Percentiles rank a stretch among this genome's conserved stretches.
Conservation (phyloP, 2,888 invertebrate genomes). For the Chalcosyrphus nemorum region DNA sequence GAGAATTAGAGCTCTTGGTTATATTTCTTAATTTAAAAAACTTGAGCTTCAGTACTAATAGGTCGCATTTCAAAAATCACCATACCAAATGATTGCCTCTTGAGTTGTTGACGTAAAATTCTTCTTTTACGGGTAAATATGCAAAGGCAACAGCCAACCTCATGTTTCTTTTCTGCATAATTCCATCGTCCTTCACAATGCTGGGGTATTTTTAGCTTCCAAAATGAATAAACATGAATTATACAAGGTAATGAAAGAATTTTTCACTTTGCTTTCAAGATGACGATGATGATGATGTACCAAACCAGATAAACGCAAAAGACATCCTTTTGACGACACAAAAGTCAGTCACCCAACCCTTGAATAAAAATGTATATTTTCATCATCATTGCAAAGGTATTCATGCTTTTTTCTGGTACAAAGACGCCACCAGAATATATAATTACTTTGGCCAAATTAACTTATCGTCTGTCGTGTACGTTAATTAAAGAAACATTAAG, state of each 20-base stretch:
- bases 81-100: no score
- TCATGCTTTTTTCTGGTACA: not conserved
- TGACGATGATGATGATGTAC: not conserved
- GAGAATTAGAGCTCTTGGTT: no score
- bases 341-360: not conserved
- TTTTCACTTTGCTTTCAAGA: not conserved
- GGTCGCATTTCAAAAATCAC: no score
- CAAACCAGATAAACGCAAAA: not conserved
- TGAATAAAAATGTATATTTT: no score
- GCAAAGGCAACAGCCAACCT: no score
- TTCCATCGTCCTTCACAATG: no score
- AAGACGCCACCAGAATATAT: constrained; percentile 14
- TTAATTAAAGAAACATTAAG: constrained; percentile 50
- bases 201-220: no score
- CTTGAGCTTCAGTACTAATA: no score
- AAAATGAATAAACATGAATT: not conserved
- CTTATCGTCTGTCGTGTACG: constrained; percentile 36
- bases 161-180: not conserved
- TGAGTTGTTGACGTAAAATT: no score
- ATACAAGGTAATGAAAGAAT: not conserved
- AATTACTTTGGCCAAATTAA: constrained; percentile 34
- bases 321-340: not conserved
- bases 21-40: no score
- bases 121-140: no score
- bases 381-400: constrained; percentile 1